Percentiles rank a stretch among this genome's conserved stretches.
phyloP scores from a whole-genome alignment of 2,797 vertebrate species.

The Crotalus adamanteus region DNA sequence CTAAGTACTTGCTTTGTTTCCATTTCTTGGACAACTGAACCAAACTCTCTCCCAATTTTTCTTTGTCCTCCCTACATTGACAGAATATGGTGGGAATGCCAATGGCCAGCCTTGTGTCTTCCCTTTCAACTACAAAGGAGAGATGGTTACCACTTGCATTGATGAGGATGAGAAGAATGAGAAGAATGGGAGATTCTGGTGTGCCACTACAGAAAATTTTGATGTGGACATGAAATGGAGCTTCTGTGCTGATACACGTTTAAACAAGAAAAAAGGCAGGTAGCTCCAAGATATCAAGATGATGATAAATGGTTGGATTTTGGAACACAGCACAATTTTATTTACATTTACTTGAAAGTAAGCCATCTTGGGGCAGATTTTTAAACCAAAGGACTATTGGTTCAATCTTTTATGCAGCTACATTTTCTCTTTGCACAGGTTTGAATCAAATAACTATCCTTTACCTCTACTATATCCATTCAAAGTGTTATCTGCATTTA shows the following conservation, averaged over 20 bases:
- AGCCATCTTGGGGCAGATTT: not conserved
- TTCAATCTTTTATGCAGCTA: not conserved
- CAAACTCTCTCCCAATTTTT: not conserved
- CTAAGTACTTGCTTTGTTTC: not conserved
- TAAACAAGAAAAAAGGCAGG: not conserved
- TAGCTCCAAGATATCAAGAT: not conserved
- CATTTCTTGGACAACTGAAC: not conserved
- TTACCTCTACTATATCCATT: not conserved
- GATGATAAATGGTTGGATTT: not conserved
- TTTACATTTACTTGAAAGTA: not conserved
- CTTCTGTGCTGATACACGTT: not conserved
- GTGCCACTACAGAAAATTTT: slow-evolving; percentile 6
- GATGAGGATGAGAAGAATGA: not conserved
- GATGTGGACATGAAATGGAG: not conserved
- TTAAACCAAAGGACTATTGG: not conserved
- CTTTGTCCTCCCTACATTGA: not conserved
- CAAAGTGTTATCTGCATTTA: not conserved
- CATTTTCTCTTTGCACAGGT: too few species aligned
- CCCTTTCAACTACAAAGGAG: not conserved
- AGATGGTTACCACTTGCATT: not conserved
- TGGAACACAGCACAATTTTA: not conserved
- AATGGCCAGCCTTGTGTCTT: not conserved
- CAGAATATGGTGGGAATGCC: not conserved
- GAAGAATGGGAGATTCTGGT: not conserved
- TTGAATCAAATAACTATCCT: not conserved